Evolutionary conservation across 2,113 vertebrate species (phyloP), one percentile per base, ranked within the genome.

Genomic region (Calidris pugnax): DNA sequence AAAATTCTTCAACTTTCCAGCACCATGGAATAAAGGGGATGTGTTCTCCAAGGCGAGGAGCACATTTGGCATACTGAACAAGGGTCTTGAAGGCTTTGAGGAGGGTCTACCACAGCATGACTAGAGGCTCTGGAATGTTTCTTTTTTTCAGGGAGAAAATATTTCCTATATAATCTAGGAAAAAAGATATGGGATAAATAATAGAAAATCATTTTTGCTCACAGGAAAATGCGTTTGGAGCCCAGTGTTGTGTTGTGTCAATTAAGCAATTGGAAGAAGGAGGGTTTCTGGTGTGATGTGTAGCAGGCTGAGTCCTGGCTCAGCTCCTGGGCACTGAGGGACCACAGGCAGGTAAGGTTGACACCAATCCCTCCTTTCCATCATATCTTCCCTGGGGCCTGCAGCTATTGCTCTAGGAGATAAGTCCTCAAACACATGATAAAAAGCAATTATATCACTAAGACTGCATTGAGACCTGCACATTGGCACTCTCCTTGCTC

Each of bases 1-100:
- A 85, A 88, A 89, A 90, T 76, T 69, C 90, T 87, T 53, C 69
- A 81, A 11, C 85, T 95, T 82, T 79, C 48, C 92, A 82, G 83
- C 0, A 0, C 80, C 1, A 3, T 57, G 66, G 89, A 92, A 96
- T 92, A 95, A 95, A 83, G 76, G 77, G 69, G 74, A 76, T 86
- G 92, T 96, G 95, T 89, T 90, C 83, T 89, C 48, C 2, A 5
- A 30, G 53, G 26, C 2, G 0, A 92, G 85, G 48, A 93, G 56
- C 55, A 30, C 33, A 2, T 53, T 68, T 72, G 77, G 83, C 73
- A 66, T 18, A 2, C 7, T 37, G 39, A 92, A 5, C 53, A n/a
- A 75, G 74, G 79, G 66, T 64, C 76, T 21, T 39, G 60, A 73
- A 56, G 78, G 66, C 76, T 79, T 69, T 78, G 51, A 82, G 73